Percentiles rank a stretch among this genome's conserved stretches.
These are phyloP conservation scores for Pammene fasciana DNA, from an alignment of 2,888 invertebrate genomes.

Conservation along the genomic window DNA sequence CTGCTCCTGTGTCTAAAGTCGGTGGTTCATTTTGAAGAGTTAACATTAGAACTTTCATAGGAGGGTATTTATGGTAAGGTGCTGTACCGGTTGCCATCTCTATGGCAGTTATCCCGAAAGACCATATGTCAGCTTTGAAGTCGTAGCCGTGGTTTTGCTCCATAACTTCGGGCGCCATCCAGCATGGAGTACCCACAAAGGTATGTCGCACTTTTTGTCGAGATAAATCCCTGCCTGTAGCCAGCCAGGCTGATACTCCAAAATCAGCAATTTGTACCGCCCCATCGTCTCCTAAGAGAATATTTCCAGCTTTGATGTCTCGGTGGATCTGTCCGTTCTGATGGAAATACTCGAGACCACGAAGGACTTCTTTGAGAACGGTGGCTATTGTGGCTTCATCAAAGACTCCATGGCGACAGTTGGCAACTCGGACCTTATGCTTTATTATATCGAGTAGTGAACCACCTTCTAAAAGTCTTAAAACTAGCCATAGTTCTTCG, in stretches of 20 bases:
- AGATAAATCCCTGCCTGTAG: slow-evolving; percentile 97
- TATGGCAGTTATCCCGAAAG: slow-evolving; percentile 98
- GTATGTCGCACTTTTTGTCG: slow-evolving; percentile 98
- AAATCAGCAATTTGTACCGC: slow-evolving; percentile 99
- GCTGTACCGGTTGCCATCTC: slow-evolving; percentile 99
- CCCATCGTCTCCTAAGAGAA: slow-evolving; percentile 98
- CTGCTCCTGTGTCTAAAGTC: slow-evolving; percentile 96
- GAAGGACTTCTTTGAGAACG: slow-evolving; percentile 97
- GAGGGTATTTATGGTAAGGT: slow-evolving; percentile 99
- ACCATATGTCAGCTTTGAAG: slow-evolving; percentile 95
- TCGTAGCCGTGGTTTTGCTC: slow-evolving; percentile 99
- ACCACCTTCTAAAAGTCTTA: slow-evolving; percentile 97
- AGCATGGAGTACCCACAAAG: slow-evolving; percentile 99
- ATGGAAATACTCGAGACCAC: slow-evolving; percentile 99
- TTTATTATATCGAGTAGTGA: slow-evolving; percentile 96
- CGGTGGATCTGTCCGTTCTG: slow-evolving; percentile 97
- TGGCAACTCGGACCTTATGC: slow-evolving; percentile 95
- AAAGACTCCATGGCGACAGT: slow-evolving; percentile 98
- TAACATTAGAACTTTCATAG: slow-evolving; percentile 99
- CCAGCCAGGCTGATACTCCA: slow-evolving; percentile 99
- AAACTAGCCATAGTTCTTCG: slow-evolving; percentile 99
- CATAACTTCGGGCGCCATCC: slow-evolving; percentile 99
- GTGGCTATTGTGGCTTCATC: slow-evolving; percentile 99
- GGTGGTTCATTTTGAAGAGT: slow-evolving; percentile 99
- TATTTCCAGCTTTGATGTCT: slow-evolving; percentile 98